Evolutionary conservation across 2,888 invertebrate species (phyloP).

Genomic region (Agapetus fuscipes): DNA sequence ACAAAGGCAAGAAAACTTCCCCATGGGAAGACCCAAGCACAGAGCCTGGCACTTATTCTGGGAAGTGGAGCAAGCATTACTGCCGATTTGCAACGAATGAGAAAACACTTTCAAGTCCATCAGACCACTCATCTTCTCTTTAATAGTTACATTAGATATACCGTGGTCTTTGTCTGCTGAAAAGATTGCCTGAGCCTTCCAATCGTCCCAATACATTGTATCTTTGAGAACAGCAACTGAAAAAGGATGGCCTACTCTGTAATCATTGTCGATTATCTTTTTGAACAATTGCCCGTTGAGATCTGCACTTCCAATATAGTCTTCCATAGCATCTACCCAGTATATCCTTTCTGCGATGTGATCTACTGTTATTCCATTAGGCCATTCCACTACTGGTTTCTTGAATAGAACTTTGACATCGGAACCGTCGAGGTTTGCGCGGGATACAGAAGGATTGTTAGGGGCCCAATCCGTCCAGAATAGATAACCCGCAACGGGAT

Average conservation of each 20-base stretch:
- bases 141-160: conserved; percentile 47
- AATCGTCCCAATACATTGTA: conserved; percentile 84
- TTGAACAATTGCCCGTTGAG: conserved; percentile 59
- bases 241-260: conserved; percentile 71
- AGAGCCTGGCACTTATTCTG: conserved; percentile 57
- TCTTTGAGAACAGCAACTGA: conserved; percentile 79
- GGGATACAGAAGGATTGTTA: conserved; percentile 64
- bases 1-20: conserved; percentile 63
- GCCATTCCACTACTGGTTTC: conserved; percentile 66
- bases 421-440: conserved; percentile 71
- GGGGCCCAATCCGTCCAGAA: conserved; percentile 88
- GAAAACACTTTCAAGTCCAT: conserved; percentile 81
- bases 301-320: conserved; percentile 71
- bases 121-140: conserved; percentile 55
- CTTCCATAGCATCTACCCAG: conserved; percentile 78
- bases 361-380: conserved; percentile 81
- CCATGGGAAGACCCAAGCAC: conserved; percentile 66
- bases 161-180: conserved; percentile 72
- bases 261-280: conserved; percentile 54
- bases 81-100: conserved; percentile 64
- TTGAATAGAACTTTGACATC: conserved; percentile 55
- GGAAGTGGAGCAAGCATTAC: conserved; percentile 56
- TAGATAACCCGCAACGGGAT: conserved; percentile 66
- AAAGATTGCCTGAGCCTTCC: conserved; percentile 71
- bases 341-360: conserved; percentile 71